Percentiles rank a stretch among this genome's conserved stretches.
phyloP scores from a whole-genome alignment of 1,140 invertebrate species.

The Cataglyphis hispanica region DNA sequence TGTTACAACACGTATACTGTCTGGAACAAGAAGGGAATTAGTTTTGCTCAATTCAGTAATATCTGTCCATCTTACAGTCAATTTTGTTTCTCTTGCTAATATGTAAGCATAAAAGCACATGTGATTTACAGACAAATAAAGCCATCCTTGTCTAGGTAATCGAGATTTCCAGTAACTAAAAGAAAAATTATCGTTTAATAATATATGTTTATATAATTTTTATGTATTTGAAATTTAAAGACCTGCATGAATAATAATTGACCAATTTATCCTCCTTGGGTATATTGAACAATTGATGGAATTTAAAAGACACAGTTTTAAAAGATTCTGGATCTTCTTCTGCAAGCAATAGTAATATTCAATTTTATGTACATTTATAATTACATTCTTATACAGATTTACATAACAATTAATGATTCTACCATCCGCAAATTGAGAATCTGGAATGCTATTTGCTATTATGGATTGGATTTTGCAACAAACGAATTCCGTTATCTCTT shows the following conservation, averaged over 20 bases:
- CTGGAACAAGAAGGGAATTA: constrained; percentile 93
- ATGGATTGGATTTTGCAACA: constrained; percentile 98
- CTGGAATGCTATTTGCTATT: constrained; percentile 89
- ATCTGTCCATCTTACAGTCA: constrained; percentile 95
- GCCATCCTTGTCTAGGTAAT: constrained; percentile 97
- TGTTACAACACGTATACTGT: constrained; percentile 94
- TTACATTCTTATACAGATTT: constrained; percentile 20
- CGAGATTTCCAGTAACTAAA: constrained; percentile 97
- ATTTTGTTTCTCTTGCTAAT: constrained; percentile 95
- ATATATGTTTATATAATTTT: constrained; percentile 54
- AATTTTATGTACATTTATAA: background rate
- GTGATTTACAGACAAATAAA: constrained; percentile 98
- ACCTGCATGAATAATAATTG: constrained; percentile 98
- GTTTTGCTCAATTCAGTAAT: constrained; percentile 92
- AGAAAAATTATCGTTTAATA: constrained; percentile 83
- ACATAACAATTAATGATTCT: constrained; percentile 70
- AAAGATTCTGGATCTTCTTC: constrained; percentile 94
- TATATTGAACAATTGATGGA: constrained; percentile 96
- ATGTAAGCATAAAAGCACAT: constrained; percentile 98
- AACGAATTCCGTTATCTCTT: constrained; percentile 98
- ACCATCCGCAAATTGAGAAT: constrained; percentile 87
- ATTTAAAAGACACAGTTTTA: constrained; percentile 94
- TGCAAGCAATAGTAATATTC: constrained; percentile 82
- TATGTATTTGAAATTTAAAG: constrained; percentile 72
- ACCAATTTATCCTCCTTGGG: constrained; percentile 98